phyloP scores from a whole-genome alignment of 2,888 invertebrate species.

The Philaethria dido region DNA sequence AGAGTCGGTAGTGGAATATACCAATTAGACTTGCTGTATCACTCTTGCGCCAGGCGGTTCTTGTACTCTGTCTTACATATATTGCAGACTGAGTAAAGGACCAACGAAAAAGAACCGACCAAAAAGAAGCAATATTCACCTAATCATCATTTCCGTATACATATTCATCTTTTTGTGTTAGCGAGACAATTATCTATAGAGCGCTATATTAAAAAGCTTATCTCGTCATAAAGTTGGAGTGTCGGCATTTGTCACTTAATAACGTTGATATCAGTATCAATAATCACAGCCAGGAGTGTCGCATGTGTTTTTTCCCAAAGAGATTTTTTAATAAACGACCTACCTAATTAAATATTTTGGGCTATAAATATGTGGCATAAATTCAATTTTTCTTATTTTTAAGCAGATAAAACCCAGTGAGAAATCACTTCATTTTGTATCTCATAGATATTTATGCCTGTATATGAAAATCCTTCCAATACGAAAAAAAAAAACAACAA shows the following conservation, averaged over 20 bases:
- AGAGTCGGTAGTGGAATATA: no score
- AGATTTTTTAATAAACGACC: slow-evolving; percentile 38
- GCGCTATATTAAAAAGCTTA: slow-evolving; percentile 47
- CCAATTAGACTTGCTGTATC: no score
- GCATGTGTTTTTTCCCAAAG: slow-evolving; percentile 44
- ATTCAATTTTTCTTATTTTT: no score
- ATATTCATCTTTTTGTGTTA: neutral
- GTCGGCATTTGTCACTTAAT: slow-evolving; percentile 55
- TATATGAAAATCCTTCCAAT: no score
- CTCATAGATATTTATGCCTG: neutral
- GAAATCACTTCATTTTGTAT: no score
- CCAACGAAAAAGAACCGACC: no score
- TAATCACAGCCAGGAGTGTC: slow-evolving; percentile 54
- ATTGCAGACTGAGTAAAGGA: no score
- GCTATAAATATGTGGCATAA: neutral
- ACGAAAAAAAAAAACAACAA: no score
- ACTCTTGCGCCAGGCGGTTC: no score
- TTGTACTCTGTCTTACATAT: no score
- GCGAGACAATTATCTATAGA: slow-evolving; percentile 10
- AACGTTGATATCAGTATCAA: slow-evolving; percentile 50
- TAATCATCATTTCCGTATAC: neutral
- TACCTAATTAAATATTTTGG: neutral
- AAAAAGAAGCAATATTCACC: neutral
- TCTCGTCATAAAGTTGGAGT: slow-evolving; percentile 48
- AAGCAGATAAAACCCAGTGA: no score